Evolutionary conservation across 2,113 vertebrate species (phyloP), one percentile per base, ranked within the genome.

Genomic region (Alaudala cheleensis): DNA sequence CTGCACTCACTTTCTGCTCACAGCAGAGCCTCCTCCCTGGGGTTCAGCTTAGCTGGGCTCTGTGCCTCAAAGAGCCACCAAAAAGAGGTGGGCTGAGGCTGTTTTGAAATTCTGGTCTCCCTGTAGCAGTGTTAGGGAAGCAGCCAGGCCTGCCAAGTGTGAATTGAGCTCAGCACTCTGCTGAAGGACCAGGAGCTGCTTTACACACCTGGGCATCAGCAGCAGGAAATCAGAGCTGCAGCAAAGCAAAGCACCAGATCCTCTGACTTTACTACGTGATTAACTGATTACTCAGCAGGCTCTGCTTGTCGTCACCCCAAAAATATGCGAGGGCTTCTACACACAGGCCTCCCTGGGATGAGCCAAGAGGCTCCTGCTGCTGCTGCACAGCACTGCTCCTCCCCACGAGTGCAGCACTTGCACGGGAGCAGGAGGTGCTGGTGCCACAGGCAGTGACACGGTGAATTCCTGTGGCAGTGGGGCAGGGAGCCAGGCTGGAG

Each of bases 221-320:
- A 92, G 50, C 25, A 64, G 50, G 89, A 94, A 94, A 95, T 42
- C 73, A 90, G 47, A 97, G 66, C 84, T 39, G 44, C 64, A 90
- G 83, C 81, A 92, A 83, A 72, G 24, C 57, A 58, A 47, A 62
- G 74, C 60, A 31, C 71, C 82, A 67, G 61, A 34, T 47, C 33
- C 77, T 88, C 49, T 6, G 54, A 40, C 94, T 82, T 89, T 56
- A 49, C 78, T 79, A 51, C 0, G 0, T 10, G 66, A 76, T 70
- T 57, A 89, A 62, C 50, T 42, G 42, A 86, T 85, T 78, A 89
- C 49, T 93, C 91, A 91, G 78, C 65, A 93, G 62, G 54, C 45
- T 76, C 74, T 50, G 73, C 69, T 82, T 85, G 47, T 9, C 78
- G 95, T 91, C 92, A 93, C 71, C 37, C n/a, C 1, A 95, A 97